Evolutionary conservation across 1,140 invertebrate species (phyloP).

Genomic region (Cydia fagiglandana): DNA sequence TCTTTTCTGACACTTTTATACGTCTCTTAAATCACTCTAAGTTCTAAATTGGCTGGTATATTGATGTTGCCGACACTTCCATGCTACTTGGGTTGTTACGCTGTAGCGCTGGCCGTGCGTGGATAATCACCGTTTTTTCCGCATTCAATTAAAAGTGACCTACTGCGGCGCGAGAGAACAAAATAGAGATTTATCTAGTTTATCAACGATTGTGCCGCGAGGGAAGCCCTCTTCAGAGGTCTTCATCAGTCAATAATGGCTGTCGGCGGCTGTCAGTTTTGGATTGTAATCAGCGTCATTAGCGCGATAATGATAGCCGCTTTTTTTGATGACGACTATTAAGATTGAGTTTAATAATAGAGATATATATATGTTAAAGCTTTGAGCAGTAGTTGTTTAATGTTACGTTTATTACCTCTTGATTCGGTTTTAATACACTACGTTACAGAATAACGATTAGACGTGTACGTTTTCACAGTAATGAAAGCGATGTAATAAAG

Average conservation of each 20-base stretch:
- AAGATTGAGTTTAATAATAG: slow-evolving; percentile 29
- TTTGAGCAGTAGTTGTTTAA: too few relatives aligned
- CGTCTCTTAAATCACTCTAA: too few relatives aligned
- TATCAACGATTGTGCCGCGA: slow-evolving; percentile 33
- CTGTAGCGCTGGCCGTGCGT: slow-evolving; percentile 55
- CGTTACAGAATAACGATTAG: too few relatives aligned
- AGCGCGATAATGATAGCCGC: neutral
- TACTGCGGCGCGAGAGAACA: slow-evolving; percentile 56
- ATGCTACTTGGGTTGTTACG: too few relatives aligned
- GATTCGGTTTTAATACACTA: too few relatives aligned
- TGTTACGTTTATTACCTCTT: too few relatives aligned
- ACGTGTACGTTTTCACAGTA: too few relatives aligned
- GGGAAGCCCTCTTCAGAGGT: slow-evolving; percentile 42
- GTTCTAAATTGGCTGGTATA: too few relatives aligned
- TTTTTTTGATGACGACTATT: slow-evolving; percentile 14
- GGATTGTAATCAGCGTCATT: slow-evolving; percentile 13
- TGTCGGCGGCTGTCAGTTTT: slow-evolving; percentile 27
- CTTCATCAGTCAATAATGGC: slow-evolving; percentile 20
- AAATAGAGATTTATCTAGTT: slow-evolving; percentile 46
- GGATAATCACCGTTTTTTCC: slow-evolving; percentile 70
- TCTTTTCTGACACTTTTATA: too few relatives aligned
- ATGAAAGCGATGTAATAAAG: neutral
- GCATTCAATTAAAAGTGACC: slow-evolving; percentile 76
- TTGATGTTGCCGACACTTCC: too few relatives aligned
- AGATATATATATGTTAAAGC: too few relatives aligned